Evolutionary conservation across 2,888 invertebrate species (phyloP), one percentile per base, ranked within the genome.

Genomic region (Furcula furcula): DNA sequence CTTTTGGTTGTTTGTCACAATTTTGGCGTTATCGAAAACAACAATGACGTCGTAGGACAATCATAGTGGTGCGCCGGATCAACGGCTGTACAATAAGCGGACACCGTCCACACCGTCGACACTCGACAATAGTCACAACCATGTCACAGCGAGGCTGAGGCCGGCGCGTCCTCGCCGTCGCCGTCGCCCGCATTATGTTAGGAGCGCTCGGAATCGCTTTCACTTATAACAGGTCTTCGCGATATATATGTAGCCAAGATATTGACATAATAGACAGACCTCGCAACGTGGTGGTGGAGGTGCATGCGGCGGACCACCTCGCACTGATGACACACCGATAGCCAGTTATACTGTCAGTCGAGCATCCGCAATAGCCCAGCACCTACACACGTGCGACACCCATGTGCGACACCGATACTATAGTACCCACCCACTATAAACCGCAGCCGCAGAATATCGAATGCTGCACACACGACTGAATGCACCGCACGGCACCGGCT

Each of bases 11-110:
- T n/a, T n/a, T n/a, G n/a, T n/a, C n/a, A n/a, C n/a, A n/a, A n/a
- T n/a, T n/a, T n/a, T n/a, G n/a, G n/a, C n/a, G n/a, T n/a, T n/a
- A n/a, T n/a, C n/a, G n/a, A n/a, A n/a, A n/a, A n/a, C n/a, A n/a
- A n/a, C n/a, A n/a, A n/a, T n/a, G n/a, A n/a, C 87, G 71, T 34
- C 86, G 69, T 39, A 88, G 87, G 46, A 87, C 87, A 88, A 88
- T 88, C 53, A 84, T 86, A 76, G 30, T 21, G 23, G 12, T n/a
- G 23, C 23, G 12, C 7, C 12, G 12, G 10, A 10, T 12, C 23
- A 23, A 23, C 23, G 23, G 23, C 11, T 23, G 12, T 3, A 23
- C 23, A 23, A 23, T 23, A 7, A 6, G 4, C 3, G 20, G 20
- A 7, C 20, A 2, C 20, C 7, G 13, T 10, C 10, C 21, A 3